Percentiles rank a stretch among this genome's conserved stretches.
Evolutionary conservation across 2,888 invertebrate species (phyloP).

Genomic region (Drosophila affinis): DNA sequence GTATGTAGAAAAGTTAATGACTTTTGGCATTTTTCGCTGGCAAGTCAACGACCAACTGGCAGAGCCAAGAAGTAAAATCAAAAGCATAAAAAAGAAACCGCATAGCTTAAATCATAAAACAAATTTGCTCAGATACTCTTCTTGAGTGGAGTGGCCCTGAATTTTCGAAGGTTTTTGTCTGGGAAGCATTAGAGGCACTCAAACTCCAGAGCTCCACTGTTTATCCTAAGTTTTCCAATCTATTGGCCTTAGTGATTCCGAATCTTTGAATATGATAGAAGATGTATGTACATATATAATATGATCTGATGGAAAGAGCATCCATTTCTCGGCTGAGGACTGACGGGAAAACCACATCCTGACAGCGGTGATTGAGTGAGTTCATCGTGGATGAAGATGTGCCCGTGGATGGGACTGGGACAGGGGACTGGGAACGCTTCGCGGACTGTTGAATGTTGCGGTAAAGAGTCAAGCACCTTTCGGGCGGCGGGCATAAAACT

Average conservation of each 20-base stretch:
- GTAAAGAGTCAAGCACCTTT: slow-evolving; percentile 70
- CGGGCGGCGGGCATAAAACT: slow-evolving; percentile 29
- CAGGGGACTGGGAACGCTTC: too few relatives aligned
- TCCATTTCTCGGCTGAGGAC: background rate
- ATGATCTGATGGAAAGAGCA: background rate
- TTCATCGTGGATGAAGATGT: slow-evolving; percentile 19
- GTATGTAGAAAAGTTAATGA: slow-evolving; percentile 64
- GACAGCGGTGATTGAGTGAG: slow-evolving; percentile 31
- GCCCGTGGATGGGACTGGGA: slow-evolving; percentile 22
- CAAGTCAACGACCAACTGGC: slow-evolving; percentile 64
- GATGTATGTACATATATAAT: too few relatives aligned
- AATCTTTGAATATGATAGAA: too few relatives aligned
- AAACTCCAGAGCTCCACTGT: too few relatives aligned
- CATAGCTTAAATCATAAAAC: slow-evolving; percentile 59
- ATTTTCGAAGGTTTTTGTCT: background rate
- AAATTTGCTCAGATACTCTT: slow-evolving; percentile 45
- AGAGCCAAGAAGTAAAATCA: slow-evolving; percentile 57
- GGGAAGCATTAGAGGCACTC: background rate
- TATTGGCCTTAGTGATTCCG: too few relatives aligned
- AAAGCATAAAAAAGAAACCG: slow-evolving; percentile 49
- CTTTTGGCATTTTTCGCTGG: slow-evolving; percentile 60
- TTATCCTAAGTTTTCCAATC: too few relatives aligned
- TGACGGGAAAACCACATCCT: background rate
- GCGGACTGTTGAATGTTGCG: slow-evolving; percentile 30
- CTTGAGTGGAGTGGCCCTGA: background rate